These are phyloP conservation scores for Nebria brevicollis DNA, from an alignment of 2,888 invertebrate genomes.

Conservation along the genomic window DNA sequence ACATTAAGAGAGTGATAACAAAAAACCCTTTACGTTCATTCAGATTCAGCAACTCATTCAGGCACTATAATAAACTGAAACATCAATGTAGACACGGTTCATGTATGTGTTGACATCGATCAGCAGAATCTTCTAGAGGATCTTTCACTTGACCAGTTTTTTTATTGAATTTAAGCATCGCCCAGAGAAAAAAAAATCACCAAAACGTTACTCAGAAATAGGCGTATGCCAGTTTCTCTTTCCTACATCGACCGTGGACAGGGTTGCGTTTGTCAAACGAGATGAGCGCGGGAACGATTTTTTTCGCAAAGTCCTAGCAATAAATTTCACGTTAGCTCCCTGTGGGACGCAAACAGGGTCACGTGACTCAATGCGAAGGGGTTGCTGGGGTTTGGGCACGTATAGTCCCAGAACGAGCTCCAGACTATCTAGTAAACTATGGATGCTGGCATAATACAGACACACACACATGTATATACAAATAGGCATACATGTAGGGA, in stretches of 20 bases:
- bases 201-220: background rate
- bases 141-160: background rate
- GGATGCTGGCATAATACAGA: slow-evolving; percentile 17
- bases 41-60: too few species aligned
- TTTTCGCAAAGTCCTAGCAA: slow-evolving; percentile 17
- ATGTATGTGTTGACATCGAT: background rate
- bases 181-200: background rate
- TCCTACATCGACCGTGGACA: background rate
- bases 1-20: too few species aligned
- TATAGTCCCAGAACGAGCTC: slow-evolving; percentile 5
- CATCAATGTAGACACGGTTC: too few species aligned
- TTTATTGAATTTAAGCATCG: background rate
- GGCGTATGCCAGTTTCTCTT: slow-evolving; percentile 13
- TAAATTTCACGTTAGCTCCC: slow-evolving; percentile 32
- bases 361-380: slow-evolving; percentile 4
- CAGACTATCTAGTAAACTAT: slow-evolving; percentile 37
- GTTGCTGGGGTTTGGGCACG: background rate
- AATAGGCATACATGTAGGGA: slow-evolving; percentile 7
- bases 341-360: slow-evolving; percentile 9
- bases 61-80: too few species aligned
- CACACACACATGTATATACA: background rate
- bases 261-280: background rate
- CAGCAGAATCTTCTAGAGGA: background rate
- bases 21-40: too few species aligned
- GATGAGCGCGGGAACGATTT: slow-evolving; percentile 11